Conservation (phyloP, 2,113 vertebrate species). For the Chauna torquata region DNA sequence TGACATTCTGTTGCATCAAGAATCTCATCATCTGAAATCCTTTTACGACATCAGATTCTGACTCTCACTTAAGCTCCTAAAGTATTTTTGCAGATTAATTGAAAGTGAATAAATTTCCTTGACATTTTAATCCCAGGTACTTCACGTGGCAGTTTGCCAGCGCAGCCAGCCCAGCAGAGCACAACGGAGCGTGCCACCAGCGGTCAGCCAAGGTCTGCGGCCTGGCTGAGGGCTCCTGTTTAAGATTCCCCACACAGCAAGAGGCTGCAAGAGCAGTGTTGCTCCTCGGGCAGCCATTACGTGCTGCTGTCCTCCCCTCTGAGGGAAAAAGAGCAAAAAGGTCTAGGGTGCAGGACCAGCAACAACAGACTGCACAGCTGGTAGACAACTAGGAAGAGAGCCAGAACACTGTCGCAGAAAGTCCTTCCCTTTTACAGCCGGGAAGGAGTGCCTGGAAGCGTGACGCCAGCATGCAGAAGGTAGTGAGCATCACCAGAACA, state of each 20-base stretch:
- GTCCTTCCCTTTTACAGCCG: neutral
- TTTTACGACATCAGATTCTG: constrained; percentile 20
- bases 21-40: neutral
- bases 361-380: neutral
- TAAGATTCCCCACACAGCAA: neutral
- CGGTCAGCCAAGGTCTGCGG: neutral
- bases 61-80: neutral
- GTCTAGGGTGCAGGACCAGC: neutral
- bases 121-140: constrained; percentile 22
- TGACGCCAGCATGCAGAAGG: neutral
- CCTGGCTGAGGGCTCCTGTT: neutral
- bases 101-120: constrained; percentile 21
- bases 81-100: constrained; percentile 17
- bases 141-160: neutral
- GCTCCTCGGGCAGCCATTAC: neutral
- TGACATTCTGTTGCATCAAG: neutral
- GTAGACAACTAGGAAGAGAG: neutral
- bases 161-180: neutral
- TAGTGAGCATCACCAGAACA: neutral
- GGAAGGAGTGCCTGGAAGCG: neutral
- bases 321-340: neutral
- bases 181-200: neutral
- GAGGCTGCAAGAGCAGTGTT: neutral
- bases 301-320: neutral
- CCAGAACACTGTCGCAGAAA: neutral